Base-by-base conservation (phyloP, 2,797 vertebrate genomes). In the Kryptolebias ocellatus region DNA sequence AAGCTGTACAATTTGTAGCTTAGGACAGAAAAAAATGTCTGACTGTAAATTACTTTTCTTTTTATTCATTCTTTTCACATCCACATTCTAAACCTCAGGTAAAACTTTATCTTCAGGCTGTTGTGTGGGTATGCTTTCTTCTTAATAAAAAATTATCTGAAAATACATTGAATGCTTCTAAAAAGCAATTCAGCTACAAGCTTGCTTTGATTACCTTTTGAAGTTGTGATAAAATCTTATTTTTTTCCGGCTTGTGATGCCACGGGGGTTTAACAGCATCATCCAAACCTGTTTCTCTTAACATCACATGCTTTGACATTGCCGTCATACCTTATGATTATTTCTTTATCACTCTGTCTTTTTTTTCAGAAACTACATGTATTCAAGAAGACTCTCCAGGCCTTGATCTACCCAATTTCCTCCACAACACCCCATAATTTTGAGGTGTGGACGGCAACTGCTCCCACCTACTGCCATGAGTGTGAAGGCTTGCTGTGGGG, bases 401-500 rank as follows among this genome's bases (percentile, higher is more conserved):
- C 98, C 7, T 72, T 99, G 87, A 97, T 99, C 87, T 99, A 99
- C 72, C 98, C 98, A 2, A 97, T 99, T 85, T 99, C 98, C 61
- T 99, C 96, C 59, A 99, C 97, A 44, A 98, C 96, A 0, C 98
- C 98, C 4, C 97, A 99, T 75, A 97, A 97, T 81, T 99, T 99
- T 3, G 98, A 99, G 87, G 95, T 99, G 29, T 99, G 98, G 98
- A 99, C 98, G 0, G 98, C 98, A 15, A 98, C 98, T 0, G 95
- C 97, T 1, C 98, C 98, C 53, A 98, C 98, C 15, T 99, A 99
- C 88, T 99, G 98, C 74, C 97, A 98, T 12, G 98, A 99, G 85
- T 99, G 98, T 9, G 97, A 99, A 87, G 98, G 98, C 0, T 94
- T 99, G 10, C 94, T 99, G 60, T 99, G 98, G 98, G 97, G 98